Evolutionary conservation across 2,888 invertebrate genomes (phyloP).

Genomic region (Leptopilina syphax): DNA sequence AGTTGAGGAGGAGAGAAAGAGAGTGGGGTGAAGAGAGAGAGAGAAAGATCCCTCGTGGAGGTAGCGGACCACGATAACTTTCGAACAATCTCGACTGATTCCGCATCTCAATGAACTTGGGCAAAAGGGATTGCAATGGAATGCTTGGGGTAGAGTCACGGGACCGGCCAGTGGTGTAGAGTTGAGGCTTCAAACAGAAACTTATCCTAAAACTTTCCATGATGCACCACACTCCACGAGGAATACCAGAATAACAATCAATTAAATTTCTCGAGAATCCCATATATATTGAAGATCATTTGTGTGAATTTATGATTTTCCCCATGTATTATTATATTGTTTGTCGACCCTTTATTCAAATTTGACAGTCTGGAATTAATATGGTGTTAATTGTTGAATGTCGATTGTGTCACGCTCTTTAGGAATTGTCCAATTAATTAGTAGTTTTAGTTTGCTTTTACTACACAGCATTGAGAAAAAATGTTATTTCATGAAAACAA

Average conservation of each 20-base stretch:
- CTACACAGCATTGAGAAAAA: no score
- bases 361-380: no score
- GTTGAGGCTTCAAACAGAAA: slow-evolving; percentile 35
- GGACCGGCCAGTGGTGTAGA: slow-evolving; percentile 35
- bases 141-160: slow-evolving; percentile 4
- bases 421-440: no score
- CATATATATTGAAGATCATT: slow-evolving; percentile 21
- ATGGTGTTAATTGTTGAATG: no score
- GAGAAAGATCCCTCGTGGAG: slow-evolving; percentile 23
- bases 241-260: slow-evolving; percentile 32
- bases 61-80: slow-evolving; percentile 35
- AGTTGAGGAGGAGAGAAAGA: no score
- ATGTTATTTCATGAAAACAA: no score
- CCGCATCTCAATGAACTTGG: slow-evolving; percentile 40
- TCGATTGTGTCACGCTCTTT: no score
- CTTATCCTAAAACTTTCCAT: slow-evolving; percentile 37
- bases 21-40: background rate
- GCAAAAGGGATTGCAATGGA: slow-evolving; percentile 20
- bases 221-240: slow-evolving; percentile 2
- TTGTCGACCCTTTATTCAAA: no score
- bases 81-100: slow-evolving; percentile 37
- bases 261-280: slow-evolving; percentile 30
- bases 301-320: background rate
- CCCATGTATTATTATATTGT: background rate
- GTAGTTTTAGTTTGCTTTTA: no score